phyloP scores from a whole-genome alignment of 2,113 vertebrate species.

The Oreochromis aureus region DNA sequence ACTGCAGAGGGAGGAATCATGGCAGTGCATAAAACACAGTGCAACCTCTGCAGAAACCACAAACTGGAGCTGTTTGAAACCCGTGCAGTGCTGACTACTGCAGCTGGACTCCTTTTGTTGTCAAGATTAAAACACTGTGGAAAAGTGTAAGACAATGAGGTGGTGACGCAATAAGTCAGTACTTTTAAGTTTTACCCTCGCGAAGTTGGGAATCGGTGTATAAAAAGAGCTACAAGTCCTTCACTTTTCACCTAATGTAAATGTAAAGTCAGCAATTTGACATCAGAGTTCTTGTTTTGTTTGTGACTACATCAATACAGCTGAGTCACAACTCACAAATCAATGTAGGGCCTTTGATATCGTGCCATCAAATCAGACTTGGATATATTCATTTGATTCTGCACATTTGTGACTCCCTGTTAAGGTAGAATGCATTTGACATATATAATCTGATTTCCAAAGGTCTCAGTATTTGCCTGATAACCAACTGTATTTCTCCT shows the following conservation, averaged over 20 bases:
- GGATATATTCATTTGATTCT: not conserved
- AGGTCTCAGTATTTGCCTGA: not conserved
- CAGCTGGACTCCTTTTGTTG: not conserved
- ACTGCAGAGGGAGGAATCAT: not conserved
- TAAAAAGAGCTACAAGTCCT: not conserved
- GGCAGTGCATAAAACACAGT: not conserved
- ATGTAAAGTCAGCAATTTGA: not conserved
- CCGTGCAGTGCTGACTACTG: not conserved
- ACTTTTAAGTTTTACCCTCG: not conserved
- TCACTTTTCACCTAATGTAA: not conserved
- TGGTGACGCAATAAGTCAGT: not conserved
- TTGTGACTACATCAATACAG: not conserved
- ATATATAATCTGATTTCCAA: not conserved
- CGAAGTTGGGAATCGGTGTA: not conserved
- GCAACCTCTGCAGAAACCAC: slow-evolving; percentile 8
- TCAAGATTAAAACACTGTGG: not conserved
- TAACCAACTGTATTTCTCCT: not conserved
- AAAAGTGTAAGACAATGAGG: not conserved
- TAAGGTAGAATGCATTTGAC: not conserved
- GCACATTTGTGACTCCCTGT: not conserved
- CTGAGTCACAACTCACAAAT: not conserved
- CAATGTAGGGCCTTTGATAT: not conserved
- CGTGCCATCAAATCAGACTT: not conserved
- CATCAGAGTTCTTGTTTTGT: not conserved
- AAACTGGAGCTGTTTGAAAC: not conserved